phyloP scores from a whole-genome alignment of 2,888 invertebrate genomes.

The Ceramica pisi region DNA sequence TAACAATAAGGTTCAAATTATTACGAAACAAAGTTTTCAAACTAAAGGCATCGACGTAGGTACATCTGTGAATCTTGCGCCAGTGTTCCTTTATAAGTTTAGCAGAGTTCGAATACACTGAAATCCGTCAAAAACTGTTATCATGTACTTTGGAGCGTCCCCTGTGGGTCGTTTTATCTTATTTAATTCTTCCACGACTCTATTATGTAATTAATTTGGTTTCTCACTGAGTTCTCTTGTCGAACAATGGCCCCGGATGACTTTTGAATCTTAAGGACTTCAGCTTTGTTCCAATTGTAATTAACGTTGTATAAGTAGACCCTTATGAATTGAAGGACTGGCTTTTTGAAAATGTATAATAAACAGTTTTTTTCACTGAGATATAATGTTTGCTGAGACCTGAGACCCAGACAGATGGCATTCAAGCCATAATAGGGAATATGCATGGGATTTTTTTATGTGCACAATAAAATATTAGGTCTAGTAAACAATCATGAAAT shows the following conservation, averaged over 20 bases:
- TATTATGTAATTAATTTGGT: conserved; percentile 51
- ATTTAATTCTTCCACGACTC: conserved; percentile 42
- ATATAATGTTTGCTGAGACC: too few relatives aligned
- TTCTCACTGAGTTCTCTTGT: conserved; percentile 38
- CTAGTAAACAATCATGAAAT: too few relatives aligned
- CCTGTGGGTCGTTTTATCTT: conserved; percentile 34
- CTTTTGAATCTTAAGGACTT: conserved; percentile 47
- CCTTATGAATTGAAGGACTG: conserved; percentile 9
- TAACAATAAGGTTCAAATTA: too few relatives aligned
- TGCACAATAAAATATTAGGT: too few relatives aligned
- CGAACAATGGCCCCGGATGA: conserved; percentile 55
- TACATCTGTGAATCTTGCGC: too few relatives aligned
- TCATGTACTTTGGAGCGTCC: conserved; percentile 19
- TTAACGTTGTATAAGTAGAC: conserved; percentile 34
- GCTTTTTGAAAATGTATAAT: neutral
- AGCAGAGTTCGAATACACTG: neutral
- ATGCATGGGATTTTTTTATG: too few relatives aligned
- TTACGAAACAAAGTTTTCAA: too few relatives aligned
- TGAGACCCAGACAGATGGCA: too few relatives aligned
- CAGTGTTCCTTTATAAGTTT: neutral
- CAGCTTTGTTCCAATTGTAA: conserved; percentile 44
- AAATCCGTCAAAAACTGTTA: conserved; percentile 15
- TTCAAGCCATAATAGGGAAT: too few relatives aligned
- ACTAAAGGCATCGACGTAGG: too few relatives aligned
- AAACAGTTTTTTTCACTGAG: neutral